Evolutionary conservation across 2,113 vertebrate species (phyloP).

Genomic region (Planiliza haematocheilus): DNA sequence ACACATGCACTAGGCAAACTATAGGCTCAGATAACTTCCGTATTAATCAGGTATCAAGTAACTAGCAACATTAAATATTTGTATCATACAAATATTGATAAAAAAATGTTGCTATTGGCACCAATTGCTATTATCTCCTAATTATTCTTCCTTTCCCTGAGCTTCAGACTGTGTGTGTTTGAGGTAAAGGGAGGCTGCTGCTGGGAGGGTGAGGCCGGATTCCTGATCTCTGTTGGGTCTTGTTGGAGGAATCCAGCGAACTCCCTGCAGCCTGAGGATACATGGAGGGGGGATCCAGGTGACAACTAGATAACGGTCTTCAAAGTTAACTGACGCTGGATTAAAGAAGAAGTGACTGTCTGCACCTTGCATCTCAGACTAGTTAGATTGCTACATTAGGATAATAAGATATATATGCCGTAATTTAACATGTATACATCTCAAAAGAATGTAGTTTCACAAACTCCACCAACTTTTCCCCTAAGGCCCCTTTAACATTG

Average conservation of each 20-base stretch:
- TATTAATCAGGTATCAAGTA: too few species aligned
- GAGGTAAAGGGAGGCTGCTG: constrained; percentile 25
- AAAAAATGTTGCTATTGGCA: too few species aligned
- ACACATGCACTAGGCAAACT: too few species aligned
- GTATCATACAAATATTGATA: too few species aligned
- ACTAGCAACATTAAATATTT: too few species aligned
- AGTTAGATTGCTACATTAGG: too few species aligned
- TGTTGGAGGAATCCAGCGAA: constrained; percentile 82
- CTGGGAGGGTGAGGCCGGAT: constrained; percentile 72
- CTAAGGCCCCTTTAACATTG: too few species aligned
- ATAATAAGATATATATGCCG: too few species aligned
- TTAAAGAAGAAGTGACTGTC: neutral
- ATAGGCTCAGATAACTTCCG: too few species aligned
- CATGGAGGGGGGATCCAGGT: neutral
- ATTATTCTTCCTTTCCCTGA: neutral
- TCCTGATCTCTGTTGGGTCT: constrained; percentile 84
- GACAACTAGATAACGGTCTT: constrained; percentile 68
- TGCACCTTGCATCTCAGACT: neutral
- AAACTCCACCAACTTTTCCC: too few species aligned
- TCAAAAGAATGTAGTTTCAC: too few species aligned
- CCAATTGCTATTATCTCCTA: neutral
- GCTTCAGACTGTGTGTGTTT: constrained; percentile 5
- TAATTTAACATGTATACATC: too few species aligned
- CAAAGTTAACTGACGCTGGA: constrained; percentile 10
- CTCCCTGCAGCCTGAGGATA: constrained; percentile 61